These are phyloP conservation scores for Sthenelais limicola DNA, from an alignment of 2,888 invertebrate species.

Conservation along the genomic window DNA sequence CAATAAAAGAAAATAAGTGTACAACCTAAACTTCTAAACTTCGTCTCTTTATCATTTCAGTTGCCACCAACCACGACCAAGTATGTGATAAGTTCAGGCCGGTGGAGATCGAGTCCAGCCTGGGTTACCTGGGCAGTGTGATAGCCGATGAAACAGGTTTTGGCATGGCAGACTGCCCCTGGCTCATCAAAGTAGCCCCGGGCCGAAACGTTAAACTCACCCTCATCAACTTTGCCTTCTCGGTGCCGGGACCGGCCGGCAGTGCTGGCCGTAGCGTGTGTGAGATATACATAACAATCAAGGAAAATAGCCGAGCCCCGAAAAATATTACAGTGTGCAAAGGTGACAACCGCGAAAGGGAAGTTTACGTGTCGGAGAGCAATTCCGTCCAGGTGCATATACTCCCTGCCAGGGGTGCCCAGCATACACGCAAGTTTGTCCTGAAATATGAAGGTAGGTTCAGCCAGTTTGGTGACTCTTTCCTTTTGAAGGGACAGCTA, in stretches of 20 bases:
- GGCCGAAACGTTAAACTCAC: constrained; percentile 29
- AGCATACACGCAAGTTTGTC: constrained; percentile 28
- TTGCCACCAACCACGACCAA: constrained; percentile 26
- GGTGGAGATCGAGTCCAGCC: constrained; percentile 15
- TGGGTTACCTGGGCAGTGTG: constrained; percentile 28
- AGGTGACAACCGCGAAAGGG: constrained; percentile 25
- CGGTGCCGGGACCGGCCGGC: not conserved
- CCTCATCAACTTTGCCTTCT: constrained; percentile 24
- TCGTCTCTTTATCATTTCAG: too few relatives aligned
- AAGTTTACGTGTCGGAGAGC: constrained; percentile 23
- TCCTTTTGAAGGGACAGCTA: too few relatives aligned
- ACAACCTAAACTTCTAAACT: too few relatives aligned
- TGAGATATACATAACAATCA: constrained; percentile 30
- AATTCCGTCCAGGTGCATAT: constrained; percentile 31
- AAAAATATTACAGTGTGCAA: constrained; percentile 32
- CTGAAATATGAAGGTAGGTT: constrained; percentile 40
- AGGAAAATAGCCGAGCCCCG: constrained; percentile 10
- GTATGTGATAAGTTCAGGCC: constrained; percentile 27
- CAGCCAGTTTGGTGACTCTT: too few relatives aligned
- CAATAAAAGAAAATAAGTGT: too few relatives aligned
- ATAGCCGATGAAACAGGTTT: constrained; percentile 39
- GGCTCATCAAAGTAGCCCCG: constrained; percentile 11
- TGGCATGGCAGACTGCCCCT: constrained; percentile 29
- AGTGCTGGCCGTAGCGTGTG: constrained; percentile 21
- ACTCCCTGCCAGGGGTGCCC: constrained; percentile 6